phyloP scores from a whole-genome alignment of 2,888 invertebrate genomes.

The Acronicta alni region DNA sequence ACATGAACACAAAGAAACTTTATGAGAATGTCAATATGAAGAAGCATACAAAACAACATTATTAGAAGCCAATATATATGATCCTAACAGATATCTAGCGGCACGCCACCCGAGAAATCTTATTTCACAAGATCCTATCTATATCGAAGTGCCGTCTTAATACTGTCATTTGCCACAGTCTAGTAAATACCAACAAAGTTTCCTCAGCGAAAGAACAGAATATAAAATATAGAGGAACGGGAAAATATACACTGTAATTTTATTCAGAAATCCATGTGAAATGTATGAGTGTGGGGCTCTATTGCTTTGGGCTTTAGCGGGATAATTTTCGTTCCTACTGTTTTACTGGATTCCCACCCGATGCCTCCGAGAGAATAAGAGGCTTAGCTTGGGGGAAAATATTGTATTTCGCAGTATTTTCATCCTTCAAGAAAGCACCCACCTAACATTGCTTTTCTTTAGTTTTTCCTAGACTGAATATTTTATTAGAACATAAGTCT shows the following conservation, averaged over 20 bases:
- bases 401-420: constrained; percentile 52
- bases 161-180: constrained; percentile 46
- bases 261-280: constrained; percentile 62
- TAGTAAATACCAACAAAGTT: constrained; percentile 33
- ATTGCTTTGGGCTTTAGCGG: constrained; percentile 60
- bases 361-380: constrained; percentile 65
- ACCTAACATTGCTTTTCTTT: not conserved
- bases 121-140: constrained; percentile 19
- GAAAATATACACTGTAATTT: constrained; percentile 50
- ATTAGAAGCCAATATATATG: constrained; percentile 7
- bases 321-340: constrained; percentile 68
- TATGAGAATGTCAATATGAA: constrained; percentile 9
- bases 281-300: constrained; percentile 58
- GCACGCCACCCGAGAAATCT: constrained; percentile 1
- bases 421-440: constrained; percentile 27
- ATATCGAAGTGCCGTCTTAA: constrained; percentile 12
- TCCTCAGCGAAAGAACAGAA: constrained; percentile 32
- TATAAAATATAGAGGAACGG: constrained; percentile 39
- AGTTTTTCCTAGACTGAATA: too few species aligned
- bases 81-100: constrained; percentile 10
- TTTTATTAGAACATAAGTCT: too few species aligned
- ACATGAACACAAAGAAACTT: constrained; percentile 5
- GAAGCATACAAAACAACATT: constrained; percentile 4
- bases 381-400: constrained; percentile 60
- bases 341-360: constrained; percentile 62